These are phyloP conservation scores for Halictus ligatus DNA, from an alignment of 2,888 invertebrate species.

Conservation along the genomic window DNA sequence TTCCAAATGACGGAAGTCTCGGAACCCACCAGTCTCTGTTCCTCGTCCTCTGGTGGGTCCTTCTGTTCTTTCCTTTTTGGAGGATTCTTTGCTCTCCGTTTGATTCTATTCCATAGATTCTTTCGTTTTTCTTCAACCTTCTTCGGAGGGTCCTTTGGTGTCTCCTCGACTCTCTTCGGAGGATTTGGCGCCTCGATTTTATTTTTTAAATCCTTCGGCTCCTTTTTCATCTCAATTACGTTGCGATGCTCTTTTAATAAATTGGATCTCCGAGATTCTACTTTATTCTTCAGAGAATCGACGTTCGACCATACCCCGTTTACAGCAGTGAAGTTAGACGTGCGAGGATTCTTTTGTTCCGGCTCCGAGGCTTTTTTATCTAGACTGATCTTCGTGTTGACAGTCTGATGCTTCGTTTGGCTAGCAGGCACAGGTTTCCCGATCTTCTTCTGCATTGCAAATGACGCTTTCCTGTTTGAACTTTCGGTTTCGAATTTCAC, in stretches of 20 bases:
- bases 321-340: constrained; percentile 41
- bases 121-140: not conserved
- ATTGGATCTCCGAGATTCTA: not conserved
- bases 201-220: not conserved
- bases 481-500: not conserved
- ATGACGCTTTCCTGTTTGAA: not conserved
- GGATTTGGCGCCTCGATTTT: not conserved
- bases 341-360: not conserved
- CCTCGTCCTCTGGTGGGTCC: not conserved
- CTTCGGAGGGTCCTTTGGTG: not conserved
- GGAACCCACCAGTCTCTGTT: not conserved
- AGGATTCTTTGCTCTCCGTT: not conserved
- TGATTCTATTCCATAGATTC: not conserved
- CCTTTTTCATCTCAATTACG: not conserved
- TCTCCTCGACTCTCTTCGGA: not conserved
- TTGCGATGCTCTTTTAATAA: not conserved
- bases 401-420: not conserved
- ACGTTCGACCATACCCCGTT: constrained; percentile 59
- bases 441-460: too few relatives aligned
- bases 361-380: not conserved
- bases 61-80: not conserved
- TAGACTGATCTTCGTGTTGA: not conserved
- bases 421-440: not conserved
- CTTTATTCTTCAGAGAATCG: not conserved
- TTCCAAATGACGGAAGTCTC: constrained; percentile 51